phyloP scores from a whole-genome alignment of 2,888 invertebrate species.

The Xestia sexstrigata region DNA sequence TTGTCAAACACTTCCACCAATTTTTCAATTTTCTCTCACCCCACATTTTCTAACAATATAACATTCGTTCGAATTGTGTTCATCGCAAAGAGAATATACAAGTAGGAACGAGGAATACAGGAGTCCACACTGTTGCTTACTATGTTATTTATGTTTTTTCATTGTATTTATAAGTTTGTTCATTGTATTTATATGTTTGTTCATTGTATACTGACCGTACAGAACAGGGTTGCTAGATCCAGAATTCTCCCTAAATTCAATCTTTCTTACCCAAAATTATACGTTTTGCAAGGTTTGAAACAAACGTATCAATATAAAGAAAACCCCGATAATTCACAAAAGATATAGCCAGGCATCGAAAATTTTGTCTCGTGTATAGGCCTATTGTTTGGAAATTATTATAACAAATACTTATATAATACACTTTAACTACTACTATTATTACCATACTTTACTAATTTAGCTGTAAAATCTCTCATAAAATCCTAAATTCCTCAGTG shows the following conservation, averaged over 20 bases:
- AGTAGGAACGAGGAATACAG: neutral
- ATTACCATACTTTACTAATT: neutral
- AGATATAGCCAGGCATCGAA: neutral
- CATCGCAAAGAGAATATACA: slow-evolving; percentile 4
- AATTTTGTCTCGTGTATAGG: neutral
- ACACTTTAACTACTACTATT: too few relatives aligned
- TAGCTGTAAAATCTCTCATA: neutral
- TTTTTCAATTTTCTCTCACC: neutral
- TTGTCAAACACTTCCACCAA: neutral
- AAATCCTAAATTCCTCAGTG: neutral
- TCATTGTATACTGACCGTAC: slow-evolving; percentile 25
- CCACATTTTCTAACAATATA: neutral
- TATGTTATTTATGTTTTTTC: slow-evolving; percentile 34
- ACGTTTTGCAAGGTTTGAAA: neutral
- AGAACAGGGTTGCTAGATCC: neutral
- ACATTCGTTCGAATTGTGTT: neutral
- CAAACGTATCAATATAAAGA: neutral
- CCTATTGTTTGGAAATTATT: too few relatives aligned
- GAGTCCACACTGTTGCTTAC: neutral
- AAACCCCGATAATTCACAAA: neutral
- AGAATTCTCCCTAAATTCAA: neutral
- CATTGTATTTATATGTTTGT: slow-evolving; percentile 34
- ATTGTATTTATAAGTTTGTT: slow-evolving; percentile 36
- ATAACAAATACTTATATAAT: too few relatives aligned
- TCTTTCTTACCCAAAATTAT: neutral